Evolutionary conservation across 2,113 vertebrate genomes (phyloP).

Genomic region (Nesogale talazaci): DNA sequence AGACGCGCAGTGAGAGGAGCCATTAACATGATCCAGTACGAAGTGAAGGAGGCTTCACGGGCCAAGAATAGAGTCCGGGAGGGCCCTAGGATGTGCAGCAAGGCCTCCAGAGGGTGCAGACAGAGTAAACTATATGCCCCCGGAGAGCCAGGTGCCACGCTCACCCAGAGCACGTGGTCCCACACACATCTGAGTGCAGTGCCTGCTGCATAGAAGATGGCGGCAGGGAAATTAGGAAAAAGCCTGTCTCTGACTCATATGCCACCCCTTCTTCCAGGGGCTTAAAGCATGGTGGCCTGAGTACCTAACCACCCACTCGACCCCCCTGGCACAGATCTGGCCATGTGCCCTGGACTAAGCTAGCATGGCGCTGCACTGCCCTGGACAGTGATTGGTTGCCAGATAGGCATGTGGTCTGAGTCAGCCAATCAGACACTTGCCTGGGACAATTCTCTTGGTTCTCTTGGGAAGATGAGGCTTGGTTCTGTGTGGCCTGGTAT

Average conservation of each 20-base stretch:
- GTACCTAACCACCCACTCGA: neutral
- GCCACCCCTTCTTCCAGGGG: neutral
- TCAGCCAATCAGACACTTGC: neutral
- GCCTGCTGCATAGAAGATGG: neutral
- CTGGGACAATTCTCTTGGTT: neutral
- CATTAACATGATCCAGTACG: neutral
- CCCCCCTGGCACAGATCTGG: neutral
- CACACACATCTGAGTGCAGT: neutral
- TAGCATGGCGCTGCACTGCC: fast-evolving
- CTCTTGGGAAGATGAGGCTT: constrained; percentile 2
- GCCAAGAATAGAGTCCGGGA: neutral
- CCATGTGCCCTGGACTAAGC: neutral
- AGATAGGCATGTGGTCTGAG: neutral
- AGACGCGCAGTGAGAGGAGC: fast-evolving
- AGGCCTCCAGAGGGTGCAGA: neutral
- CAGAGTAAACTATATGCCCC: too few relatives aligned
- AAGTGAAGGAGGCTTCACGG: neutral
- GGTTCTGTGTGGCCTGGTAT: neutral
- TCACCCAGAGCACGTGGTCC: neutral
- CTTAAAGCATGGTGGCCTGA: neutral
- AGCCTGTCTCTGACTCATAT: neutral
- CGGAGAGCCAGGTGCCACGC: neutral
- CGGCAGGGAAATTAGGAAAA: neutral
- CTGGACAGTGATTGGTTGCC: neutral
- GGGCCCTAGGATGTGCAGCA: fast-evolving